A percentile compares a stretch with the other conserved stretches of the same genome.
Evolutionary conservation across 2,888 invertebrate genomes (phyloP).

Genomic region (Germaria angustata): DNA sequence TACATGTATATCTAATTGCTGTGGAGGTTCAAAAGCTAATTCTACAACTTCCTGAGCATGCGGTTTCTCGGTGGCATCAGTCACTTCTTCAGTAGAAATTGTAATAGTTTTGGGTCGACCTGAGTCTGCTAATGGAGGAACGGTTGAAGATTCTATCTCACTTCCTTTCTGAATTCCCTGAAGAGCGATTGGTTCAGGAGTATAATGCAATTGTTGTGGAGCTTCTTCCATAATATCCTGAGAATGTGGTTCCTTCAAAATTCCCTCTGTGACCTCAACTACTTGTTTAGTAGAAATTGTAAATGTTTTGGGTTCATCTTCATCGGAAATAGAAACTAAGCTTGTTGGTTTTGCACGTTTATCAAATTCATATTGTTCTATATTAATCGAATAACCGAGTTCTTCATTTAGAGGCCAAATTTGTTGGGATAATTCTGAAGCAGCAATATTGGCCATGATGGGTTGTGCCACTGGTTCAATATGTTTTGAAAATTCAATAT

Average conservation of each 20-base stretch:
- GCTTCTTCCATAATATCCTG: background rate
- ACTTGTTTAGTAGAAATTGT: background rate
- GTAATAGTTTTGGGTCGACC: background rate
- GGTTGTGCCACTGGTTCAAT: conserved; percentile 67
- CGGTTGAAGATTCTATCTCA: no score
- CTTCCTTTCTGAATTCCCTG: no score
- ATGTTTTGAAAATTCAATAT: conserved; percentile 76
- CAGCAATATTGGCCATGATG: conserved; percentile 50
- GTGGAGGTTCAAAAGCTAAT: background rate
- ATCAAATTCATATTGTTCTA: conserved; percentile 76
- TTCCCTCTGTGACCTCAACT: background rate
- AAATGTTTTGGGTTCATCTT: conserved; percentile 37
- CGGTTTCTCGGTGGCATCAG: background rate
- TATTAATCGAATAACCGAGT: conserved; percentile 75
- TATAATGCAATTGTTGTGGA: background rate
- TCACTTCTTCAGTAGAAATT: background rate
- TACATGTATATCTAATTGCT: background rate
- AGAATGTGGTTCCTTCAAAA: background rate
- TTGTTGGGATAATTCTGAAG: conserved; percentile 64
- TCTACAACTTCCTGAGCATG: background rate
- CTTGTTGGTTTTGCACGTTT: conserved; percentile 16
- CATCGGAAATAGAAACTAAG: background rate
- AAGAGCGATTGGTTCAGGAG: background rate
- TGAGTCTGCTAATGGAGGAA: background rate
- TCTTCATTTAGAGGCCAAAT: conserved; percentile 77